Evolutionary conservation across 1,140 invertebrate genomes (phyloP).

Genomic region (Thalassaphorura encarpata): DNA sequence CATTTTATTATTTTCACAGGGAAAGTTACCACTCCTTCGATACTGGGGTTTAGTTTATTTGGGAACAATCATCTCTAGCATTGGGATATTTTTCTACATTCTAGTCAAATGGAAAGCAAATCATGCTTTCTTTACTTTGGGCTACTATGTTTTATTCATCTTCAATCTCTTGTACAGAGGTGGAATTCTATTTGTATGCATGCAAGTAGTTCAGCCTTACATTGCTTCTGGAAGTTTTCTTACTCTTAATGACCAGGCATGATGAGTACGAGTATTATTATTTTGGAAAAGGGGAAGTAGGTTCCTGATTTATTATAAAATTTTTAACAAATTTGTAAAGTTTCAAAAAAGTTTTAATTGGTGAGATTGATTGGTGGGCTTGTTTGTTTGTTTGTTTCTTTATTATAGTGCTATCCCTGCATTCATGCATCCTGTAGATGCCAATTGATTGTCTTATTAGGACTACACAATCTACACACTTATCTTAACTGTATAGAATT

Average conservation of each 20-base stretch:
- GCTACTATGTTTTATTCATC: slow-evolving; percentile 15
- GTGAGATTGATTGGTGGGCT: too few relatives aligned
- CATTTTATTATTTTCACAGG: not conserved
- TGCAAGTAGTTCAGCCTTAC: slow-evolving; percentile 7
- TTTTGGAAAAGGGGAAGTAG: too few relatives aligned
- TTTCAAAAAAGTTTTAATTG: too few relatives aligned
- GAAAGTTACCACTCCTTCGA: not conserved
- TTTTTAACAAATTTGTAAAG: too few relatives aligned
- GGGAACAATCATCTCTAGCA: not conserved
- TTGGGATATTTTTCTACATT: slow-evolving; percentile 14
- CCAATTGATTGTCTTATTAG: too few relatives aligned
- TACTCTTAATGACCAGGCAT: not conserved
- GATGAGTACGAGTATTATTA: not conserved
- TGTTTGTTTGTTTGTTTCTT: too few relatives aligned
- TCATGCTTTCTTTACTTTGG: slow-evolving; percentile 12
- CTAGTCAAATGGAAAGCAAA: slow-evolving; percentile 12
- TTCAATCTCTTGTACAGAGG: not conserved
- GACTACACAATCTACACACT: too few relatives aligned
- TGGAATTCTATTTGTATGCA: not conserved
- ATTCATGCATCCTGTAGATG: too few relatives aligned
- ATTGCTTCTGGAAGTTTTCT: not conserved
- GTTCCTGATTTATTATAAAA: too few relatives aligned
- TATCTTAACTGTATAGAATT: too few relatives aligned
- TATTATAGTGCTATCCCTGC: too few relatives aligned
- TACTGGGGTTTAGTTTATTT: not conserved